A percentile compares a stretch with the other conserved stretches of the same genome.
These are phyloP conservation scores for Scaptomyza reducta DNA, from an alignment of 2,888 invertebrate species.

Conservation along the genomic window DNA sequence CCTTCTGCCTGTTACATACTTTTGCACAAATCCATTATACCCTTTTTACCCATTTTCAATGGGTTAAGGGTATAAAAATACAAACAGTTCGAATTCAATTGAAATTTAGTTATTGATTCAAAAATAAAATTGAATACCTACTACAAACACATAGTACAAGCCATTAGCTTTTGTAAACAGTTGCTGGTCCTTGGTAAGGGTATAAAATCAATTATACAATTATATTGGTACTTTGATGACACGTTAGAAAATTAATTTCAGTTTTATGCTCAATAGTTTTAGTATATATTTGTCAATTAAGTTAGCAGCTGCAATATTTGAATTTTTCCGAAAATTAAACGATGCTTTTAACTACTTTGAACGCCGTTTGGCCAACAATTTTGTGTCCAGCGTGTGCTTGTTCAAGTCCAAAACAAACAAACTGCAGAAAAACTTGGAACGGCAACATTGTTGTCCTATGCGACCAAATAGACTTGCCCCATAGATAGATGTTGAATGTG, in stretches of 20 bases:
- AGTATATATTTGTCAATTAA: conserved; percentile 13
- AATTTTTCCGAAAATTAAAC: conserved; percentile 24
- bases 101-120: not conserved
- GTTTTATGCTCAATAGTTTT: not conserved
- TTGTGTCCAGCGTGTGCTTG: conserved; percentile 34
- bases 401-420: conserved; percentile 47
- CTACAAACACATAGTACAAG: not conserved
- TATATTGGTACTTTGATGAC: too few species aligned
- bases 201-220: too few species aligned
- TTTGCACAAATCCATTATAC: too few species aligned
- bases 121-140: not conserved
- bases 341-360: conserved; percentile 44
- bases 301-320: conserved; percentile 19
- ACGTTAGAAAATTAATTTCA: too few species aligned
- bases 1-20: too few species aligned
- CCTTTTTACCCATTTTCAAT: too few species aligned
- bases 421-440: conserved; percentile 56
- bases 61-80: too few species aligned
- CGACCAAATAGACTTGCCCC: conserved; percentile 50
- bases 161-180: not conserved
- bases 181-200: too few species aligned
- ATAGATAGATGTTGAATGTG: conserved; percentile 39
- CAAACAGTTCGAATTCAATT: not conserved
- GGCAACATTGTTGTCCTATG: conserved; percentile 30
- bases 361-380: conserved; percentile 43